phyloP scores from a whole-genome alignment of 2,888 invertebrate species.

The Lepetodrilus schrolli region DNA sequence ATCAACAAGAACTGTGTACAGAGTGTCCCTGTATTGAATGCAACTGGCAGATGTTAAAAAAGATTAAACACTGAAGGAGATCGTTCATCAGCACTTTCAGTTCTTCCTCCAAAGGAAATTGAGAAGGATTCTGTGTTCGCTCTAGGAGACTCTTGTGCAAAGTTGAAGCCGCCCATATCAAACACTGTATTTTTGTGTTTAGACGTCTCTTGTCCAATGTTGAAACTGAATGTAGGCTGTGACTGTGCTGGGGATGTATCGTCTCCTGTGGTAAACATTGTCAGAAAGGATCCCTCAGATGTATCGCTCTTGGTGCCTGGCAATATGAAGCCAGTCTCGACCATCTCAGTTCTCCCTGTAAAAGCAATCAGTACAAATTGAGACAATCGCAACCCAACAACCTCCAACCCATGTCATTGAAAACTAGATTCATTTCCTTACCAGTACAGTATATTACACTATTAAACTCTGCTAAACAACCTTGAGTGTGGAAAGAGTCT shows the following conservation, averaged over 20 bases:
- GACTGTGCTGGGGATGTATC: conserved; percentile 1
- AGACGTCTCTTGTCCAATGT: too few relatives aligned
- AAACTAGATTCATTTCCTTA: too few relatives aligned
- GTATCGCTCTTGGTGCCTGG: neutral
- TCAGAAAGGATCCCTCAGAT: conserved; percentile 11
- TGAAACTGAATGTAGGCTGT: conserved; percentile 28
- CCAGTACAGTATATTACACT: too few relatives aligned
- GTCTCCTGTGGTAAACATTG: conserved; percentile 32
- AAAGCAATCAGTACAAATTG: neutral
- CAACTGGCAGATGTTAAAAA: conserved; percentile 27
- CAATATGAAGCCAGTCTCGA: neutral
- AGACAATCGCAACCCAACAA: too few relatives aligned
- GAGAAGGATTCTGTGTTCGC: conserved; percentile 5
- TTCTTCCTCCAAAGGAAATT: conserved; percentile 31
- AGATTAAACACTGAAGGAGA: conserved; percentile 35
- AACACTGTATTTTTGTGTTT: too few relatives aligned
- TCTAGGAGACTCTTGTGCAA: conserved; percentile 27
- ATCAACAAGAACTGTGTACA: neutral
- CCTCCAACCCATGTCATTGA: too few relatives aligned
- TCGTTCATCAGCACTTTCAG: neutral
- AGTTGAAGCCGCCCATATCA: too few relatives aligned
- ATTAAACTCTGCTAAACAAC: too few relatives aligned
- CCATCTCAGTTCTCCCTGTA: neutral
- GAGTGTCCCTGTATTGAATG: neutral
- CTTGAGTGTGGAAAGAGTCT: too few relatives aligned